Evolutionary conservation across 2,113 vertebrate genomes (phyloP).

Genomic region (Sorex fumeus): DNA sequence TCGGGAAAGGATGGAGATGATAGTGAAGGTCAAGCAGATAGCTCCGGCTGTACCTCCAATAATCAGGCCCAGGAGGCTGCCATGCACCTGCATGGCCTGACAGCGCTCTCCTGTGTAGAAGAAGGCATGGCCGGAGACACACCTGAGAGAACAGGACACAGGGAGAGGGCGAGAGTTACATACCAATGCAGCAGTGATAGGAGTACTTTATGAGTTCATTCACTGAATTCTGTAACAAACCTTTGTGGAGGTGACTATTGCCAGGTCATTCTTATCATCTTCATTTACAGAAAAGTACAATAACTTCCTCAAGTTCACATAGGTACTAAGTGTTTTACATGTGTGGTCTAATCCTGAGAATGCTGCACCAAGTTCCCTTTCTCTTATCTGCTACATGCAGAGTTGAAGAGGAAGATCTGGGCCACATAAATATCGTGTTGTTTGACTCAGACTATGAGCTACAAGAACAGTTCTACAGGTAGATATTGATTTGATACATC

Average conservation of each 20-base stretch:
- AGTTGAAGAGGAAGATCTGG: background rate
- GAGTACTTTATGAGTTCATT: background rate
- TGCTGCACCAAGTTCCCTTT: no score
- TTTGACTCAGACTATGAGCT: background rate
- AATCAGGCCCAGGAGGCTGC: conserved; percentile 84
- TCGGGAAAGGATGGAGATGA: conserved; percentile 81
- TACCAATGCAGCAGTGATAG: fast-evolving
- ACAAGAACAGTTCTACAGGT: background rate
- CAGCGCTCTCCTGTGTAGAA: conserved; percentile 88
- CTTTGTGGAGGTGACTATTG: no score
- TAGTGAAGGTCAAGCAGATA: conserved; percentile 78
- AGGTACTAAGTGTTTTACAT: background rate
- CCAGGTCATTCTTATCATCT: background rate
- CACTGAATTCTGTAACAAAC: no score
- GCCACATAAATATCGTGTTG: background rate
- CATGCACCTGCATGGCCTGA: conserved; percentile 84
- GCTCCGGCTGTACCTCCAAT: conserved; percentile 81
- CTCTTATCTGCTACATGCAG: background rate
- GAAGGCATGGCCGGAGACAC: conserved; percentile 85
- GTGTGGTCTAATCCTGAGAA: background rate
- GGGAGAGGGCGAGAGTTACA: background rate
- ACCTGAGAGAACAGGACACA: conserved; percentile 82
- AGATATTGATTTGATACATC: background rate
- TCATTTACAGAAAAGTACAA: background rate
- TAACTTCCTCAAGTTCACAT: background rate